phyloP scores from a whole-genome alignment of 92 coral and sea anemone species.

The Heteractis magnifica region DNA sequence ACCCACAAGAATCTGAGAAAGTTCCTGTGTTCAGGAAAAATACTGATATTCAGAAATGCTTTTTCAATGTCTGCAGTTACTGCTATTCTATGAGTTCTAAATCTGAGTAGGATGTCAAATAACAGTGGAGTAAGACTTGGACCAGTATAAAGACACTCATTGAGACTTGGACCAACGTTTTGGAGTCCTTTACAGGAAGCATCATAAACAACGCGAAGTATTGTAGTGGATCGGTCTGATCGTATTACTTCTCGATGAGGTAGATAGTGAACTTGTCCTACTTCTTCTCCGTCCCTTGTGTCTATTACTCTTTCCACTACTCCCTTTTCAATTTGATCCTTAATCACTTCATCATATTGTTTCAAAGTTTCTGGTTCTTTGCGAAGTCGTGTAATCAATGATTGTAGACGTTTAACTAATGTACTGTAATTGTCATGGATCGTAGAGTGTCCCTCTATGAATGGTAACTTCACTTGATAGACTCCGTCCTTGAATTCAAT shows the following conservation, averaged over 20 bases:
- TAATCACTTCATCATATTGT: no score
- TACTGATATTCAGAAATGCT: slow-evolving; percentile 49
- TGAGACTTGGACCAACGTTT: slow-evolving; percentile 36
- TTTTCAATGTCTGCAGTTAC: slow-evolving; percentile 39
- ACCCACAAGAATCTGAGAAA: no score
- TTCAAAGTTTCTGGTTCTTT: no score
- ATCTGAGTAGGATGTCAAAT: neutral
- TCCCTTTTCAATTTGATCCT: slow-evolving; percentile 10
- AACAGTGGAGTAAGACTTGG: slow-evolving; percentile 37
- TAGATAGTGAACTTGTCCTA: slow-evolving; percentile 15
- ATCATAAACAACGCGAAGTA: slow-evolving; percentile 43
- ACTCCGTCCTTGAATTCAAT: slow-evolving; percentile 31
- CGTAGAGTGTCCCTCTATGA: slow-evolving; percentile 40
- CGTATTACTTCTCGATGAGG: neutral
- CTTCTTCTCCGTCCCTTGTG: neutral
- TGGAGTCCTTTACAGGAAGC: slow-evolving; percentile 26
- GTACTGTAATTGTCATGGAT: no score
- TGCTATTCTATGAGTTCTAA: slow-evolving; percentile 28
- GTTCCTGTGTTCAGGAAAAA: slow-evolving; percentile 31
- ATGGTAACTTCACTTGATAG: slow-evolving; percentile 50
- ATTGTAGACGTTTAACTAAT: no score
- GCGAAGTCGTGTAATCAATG: no score
- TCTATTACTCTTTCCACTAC: slow-evolving; percentile 10
- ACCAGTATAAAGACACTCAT: slow-evolving; percentile 40
- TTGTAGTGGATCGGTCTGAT: slow-evolving; percentile 42